A percentile compares a stretch with the other conserved stretches of the same genome.
Conservation (phyloP, 2,888 invertebrate genomes). For the Ormyrus thymus region DNA sequence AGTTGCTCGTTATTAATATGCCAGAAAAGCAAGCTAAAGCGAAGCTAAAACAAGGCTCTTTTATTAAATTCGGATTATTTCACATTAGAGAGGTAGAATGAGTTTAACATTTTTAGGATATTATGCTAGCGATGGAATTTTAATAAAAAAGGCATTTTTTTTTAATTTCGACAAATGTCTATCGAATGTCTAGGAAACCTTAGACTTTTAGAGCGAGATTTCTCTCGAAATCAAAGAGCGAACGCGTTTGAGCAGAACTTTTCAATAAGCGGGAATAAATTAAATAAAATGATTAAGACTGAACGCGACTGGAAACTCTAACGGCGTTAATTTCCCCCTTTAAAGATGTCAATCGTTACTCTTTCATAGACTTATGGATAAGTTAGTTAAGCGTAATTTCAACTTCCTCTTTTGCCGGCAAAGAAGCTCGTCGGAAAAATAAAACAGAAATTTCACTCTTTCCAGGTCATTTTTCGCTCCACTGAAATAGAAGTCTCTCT, state of each 20-base stretch:
- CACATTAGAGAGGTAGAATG: no score
- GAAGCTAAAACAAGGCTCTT: no score
- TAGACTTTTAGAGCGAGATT: no score
- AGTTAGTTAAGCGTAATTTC: constrained; percentile 42
- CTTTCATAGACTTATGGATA: constrained; percentile 7
- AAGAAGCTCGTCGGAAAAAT: constrained; percentile 16
- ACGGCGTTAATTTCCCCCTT: constrained; percentile 28
- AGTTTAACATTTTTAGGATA: no score
- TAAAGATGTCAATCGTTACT: background rate
- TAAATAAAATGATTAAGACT: constrained; percentile 40
- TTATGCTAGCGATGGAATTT: no score
- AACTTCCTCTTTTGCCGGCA: background rate
- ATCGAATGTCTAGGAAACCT: no score
- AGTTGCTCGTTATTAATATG: no score
- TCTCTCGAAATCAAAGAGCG: no score
- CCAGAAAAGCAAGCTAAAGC: no score
- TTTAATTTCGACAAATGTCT: no score
- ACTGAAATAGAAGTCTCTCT: constrained; percentile 6
- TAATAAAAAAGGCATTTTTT: no score
- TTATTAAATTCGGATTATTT: no score
- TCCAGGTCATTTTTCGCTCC: constrained; percentile 27
- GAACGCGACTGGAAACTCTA: constrained; percentile 29
- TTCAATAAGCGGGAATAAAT: constrained; percentile 20
- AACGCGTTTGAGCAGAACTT: background rate
- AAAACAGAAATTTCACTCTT: constrained; percentile 30